A percentile compares a stretch with the other conserved stretches of the same genome.
These are phyloP conservation scores for Hydractinia symbiolongicarpus DNA, from an alignment of 30 jellyfish, hydroid and myxozoan species.

Conservation along the genomic window DNA sequence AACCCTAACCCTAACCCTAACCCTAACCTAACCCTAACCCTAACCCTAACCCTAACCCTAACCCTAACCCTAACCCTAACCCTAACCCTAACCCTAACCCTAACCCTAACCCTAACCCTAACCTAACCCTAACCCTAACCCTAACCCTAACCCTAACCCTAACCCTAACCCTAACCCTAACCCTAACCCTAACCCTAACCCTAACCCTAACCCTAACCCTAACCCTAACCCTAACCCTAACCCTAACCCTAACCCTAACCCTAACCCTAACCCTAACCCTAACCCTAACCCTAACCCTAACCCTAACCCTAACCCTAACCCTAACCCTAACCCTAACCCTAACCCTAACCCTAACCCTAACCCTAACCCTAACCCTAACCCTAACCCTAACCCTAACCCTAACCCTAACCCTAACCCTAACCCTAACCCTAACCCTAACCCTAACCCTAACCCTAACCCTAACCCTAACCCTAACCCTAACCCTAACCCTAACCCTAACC, in stretches of 20 bases:
- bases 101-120: slow-evolving; percentile 11
- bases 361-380: no score
- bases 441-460: no score
- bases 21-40: slow-evolving; percentile 8
- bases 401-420: no score
- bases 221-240: slow-evolving; percentile 14
- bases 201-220: slow-evolving; percentile 12
- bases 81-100: slow-evolving; percentile 14
- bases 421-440: no score
- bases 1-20: slow-evolving; percentile 11
- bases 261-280: slow-evolving; percentile 22
- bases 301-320: slow-evolving; percentile 24
- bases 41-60: slow-evolving; percentile 11
- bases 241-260: slow-evolving; percentile 24
- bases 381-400: no score
- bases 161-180: slow-evolving; percentile 11
- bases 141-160: slow-evolving; percentile 12
- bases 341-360: no score
- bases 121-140: slow-evolving; percentile 12
- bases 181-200: slow-evolving; percentile 14
- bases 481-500: no score
- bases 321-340: no score
- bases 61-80: slow-evolving; percentile 12
- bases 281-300: slow-evolving; percentile 22
- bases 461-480: no score